Percentiles rank a stretch among this genome's conserved stretches.
These are phyloP conservation scores for Phodopus roborovskii DNA, from an alignment of 2,113 vertebrate genomes.

Conservation along the genomic window DNA sequence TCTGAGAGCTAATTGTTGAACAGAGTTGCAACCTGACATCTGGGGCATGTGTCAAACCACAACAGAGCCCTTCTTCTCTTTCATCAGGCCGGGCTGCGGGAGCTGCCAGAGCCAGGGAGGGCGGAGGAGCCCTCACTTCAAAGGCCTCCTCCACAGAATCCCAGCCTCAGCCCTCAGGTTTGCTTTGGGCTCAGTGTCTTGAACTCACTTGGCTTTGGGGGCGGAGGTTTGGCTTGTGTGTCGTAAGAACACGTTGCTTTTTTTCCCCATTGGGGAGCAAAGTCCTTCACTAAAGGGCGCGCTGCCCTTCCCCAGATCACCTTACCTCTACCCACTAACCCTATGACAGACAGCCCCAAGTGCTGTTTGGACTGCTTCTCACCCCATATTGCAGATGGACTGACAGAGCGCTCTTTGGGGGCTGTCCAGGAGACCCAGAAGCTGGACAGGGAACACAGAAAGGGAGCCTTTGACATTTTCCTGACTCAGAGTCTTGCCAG, in stretches of 20 bases:
- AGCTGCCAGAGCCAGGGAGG: slow-evolving; percentile 64
- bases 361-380: not conserved
- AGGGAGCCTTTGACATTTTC: not conserved
- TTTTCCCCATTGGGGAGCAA: not conserved
- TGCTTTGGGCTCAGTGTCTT: slow-evolving; percentile 57
- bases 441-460: not conserved
- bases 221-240: slow-evolving; percentile 17
- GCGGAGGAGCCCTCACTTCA: slow-evolving; percentile 66
- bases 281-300: not conserved
- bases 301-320: not conserved
- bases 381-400: not conserved
- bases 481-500: not conserved
- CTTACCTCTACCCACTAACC: not conserved
- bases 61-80: slow-evolving; percentile 75
- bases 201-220: slow-evolving; percentile 13
- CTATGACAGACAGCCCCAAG: not conserved
- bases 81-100: slow-evolving; percentile 63
- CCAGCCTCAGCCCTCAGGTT: slow-evolving; percentile 64
- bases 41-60: slow-evolving; percentile 78
- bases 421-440: not conserved
- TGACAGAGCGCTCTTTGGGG: not conserved
- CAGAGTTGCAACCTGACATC: slow-evolving; percentile 69
- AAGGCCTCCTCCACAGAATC: slow-evolving; percentile 44
- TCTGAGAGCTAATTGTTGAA: slow-evolving; percentile 59
- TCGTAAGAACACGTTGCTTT: not conserved